Evolutionary conservation across 1,140 invertebrate genomes (phyloP).

Genomic region (Lamellibrachia luymesi): DNA sequence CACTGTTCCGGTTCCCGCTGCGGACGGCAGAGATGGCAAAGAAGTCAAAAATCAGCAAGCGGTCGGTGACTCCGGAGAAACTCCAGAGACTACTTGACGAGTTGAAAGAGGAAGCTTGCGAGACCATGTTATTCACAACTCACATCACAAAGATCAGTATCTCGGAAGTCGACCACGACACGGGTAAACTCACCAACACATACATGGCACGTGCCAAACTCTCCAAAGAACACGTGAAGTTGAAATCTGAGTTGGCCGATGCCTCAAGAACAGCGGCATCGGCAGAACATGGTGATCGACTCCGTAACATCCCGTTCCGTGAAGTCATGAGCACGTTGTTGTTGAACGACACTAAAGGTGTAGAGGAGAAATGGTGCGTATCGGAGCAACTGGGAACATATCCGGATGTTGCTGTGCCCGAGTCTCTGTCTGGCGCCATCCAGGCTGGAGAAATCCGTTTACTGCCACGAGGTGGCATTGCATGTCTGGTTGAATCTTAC

Average conservation of each 20-base stretch:
- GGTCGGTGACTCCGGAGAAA: constrained; percentile 24
- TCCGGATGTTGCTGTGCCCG: constrained; percentile 10
- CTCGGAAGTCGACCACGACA: constrained; percentile 24
- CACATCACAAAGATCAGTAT: constrained; percentile 37
- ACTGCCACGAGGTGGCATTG: constrained; percentile 44
- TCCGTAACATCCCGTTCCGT: background rate
- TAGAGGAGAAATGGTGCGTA: constrained; percentile 29
- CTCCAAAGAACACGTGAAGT: background rate
- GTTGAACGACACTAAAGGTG: constrained; percentile 7
- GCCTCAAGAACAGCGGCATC: background rate
- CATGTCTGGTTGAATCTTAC: constrained; percentile 23
- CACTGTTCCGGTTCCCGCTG: constrained; percentile 32
- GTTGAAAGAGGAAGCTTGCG: constrained; percentile 34
- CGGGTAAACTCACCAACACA: constrained; percentile 2
- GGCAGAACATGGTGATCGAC: background rate
- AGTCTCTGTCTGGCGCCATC: constrained; percentile 26
- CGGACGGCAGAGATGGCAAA: constrained; percentile 35
- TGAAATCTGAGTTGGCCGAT: background rate
- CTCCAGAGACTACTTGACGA: constrained; percentile 31
- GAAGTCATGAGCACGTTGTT: background rate
- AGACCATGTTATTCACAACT: constrained; percentile 40
- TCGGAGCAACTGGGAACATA: constrained; percentile 37
- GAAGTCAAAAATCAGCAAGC: constrained; percentile 33
- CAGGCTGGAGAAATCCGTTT: constrained; percentile 30
- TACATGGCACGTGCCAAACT: background rate